These are phyloP conservation scores for Botrylloides violaceus DNA, from an alignment of 23 tunicate genomes.

Conservation along the genomic window DNA sequence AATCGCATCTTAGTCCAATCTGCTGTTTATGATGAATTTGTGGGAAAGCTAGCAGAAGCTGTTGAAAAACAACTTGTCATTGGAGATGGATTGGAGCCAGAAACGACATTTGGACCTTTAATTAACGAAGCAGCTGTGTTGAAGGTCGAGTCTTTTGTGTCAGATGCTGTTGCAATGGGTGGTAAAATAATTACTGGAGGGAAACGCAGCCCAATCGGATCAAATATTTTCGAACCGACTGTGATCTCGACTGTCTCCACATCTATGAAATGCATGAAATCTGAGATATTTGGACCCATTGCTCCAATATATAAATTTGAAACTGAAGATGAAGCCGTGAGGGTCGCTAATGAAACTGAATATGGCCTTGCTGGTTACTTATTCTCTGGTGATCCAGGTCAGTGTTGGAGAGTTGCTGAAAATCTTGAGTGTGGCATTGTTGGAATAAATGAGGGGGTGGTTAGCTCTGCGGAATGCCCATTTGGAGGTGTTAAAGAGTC, in stretches of 20 bases:
- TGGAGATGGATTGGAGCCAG: conserved; percentile 19
- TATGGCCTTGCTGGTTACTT: conserved; percentile 41
- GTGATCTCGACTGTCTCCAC: conserved; percentile 10
- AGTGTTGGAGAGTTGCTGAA: conserved; percentile 33
- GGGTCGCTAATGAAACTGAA: conserved; percentile 13
- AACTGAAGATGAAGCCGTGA: conserved; percentile 33
- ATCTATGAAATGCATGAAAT: conserved; percentile 5
- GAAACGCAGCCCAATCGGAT: background rate
- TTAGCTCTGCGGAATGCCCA: conserved; percentile 15
- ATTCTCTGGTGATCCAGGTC: conserved; percentile 13
- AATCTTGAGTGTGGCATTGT: conserved; percentile 26
- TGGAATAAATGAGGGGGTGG: conserved; percentile 15
- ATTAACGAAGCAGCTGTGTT: conserved; percentile 8
- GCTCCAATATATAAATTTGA: conserved; percentile 14
- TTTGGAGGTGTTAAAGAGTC: conserved; percentile 46
- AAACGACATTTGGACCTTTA: conserved; percentile 29
- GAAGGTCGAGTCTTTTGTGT: conserved; percentile 11
- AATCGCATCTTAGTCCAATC: conserved; percentile 27
- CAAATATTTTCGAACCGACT: conserved; percentile 29
- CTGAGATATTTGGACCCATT: conserved; percentile 38
- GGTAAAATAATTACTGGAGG: conserved; percentile 29
- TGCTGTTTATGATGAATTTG: conserved; percentile 2
- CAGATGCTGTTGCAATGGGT: conserved; percentile 22
- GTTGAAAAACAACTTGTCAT: background rate
- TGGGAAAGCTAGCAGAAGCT: background rate